phyloP scores from a whole-genome alignment of 64 coral and sea anemone species.

The Stylophora pistillata region DNA sequence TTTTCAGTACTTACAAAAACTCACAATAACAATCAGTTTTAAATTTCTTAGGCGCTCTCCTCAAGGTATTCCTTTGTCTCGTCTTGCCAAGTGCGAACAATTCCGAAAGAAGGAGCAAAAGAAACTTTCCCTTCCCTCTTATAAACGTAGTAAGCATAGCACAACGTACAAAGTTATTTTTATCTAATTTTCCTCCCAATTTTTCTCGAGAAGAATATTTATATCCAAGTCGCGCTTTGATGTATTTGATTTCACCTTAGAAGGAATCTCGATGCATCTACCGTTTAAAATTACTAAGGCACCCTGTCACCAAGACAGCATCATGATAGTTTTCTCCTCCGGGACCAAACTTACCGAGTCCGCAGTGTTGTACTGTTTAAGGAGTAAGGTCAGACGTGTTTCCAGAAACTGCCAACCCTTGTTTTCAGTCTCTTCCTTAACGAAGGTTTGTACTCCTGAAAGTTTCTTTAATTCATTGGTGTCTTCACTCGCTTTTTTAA shows the following conservation, averaged over 20 bases:
- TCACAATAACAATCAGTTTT: too few species aligned
- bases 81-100: too few species aligned
- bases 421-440: slow-evolving; percentile 61
- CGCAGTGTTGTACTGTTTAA: slow-evolving; percentile 72
- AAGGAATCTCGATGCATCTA: too few species aligned
- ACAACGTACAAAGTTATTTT: too few species aligned
- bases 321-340: not conserved
- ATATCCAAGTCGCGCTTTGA: too few species aligned
- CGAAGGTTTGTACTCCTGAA: not conserved
- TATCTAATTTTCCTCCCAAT: not conserved
- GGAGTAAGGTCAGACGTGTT: slow-evolving; percentile 74
- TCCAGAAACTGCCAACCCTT: slow-evolving; percentile 74
- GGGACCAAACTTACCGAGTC: slow-evolving; percentile 30
- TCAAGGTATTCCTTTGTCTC: too few species aligned
- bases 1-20: too few species aligned
- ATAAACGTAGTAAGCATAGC: too few species aligned
- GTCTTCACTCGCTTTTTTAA: slow-evolving; percentile 26
- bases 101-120: too few species aligned
- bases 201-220: not conserved
- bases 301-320: not conserved
- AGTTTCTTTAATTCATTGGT: slow-evolving; percentile 18
- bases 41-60: too few species aligned
- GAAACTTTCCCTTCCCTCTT: too few species aligned
- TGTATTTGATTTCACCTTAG: too few species aligned
- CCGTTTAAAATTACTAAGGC: not conserved